Evolutionary conservation across 2,888 invertebrate genomes (phyloP).

Genomic region (Zhuqinia jingwanae): DNA sequence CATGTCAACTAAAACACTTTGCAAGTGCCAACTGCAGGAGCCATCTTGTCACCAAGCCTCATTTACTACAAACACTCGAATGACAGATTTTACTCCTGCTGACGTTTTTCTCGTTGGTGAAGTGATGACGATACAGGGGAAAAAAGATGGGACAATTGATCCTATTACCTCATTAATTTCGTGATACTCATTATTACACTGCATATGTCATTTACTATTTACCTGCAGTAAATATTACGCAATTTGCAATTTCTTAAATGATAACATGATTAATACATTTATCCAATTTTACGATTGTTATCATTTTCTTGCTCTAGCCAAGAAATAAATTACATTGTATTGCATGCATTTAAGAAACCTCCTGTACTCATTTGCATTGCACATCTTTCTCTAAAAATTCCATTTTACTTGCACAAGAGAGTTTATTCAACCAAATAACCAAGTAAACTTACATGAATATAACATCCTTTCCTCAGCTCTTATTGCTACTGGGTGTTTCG

Average conservation of each 20-base stretch:
- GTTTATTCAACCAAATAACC: background rate
- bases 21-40: slow-evolving; percentile 52
- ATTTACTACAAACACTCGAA: slow-evolving; percentile 30
- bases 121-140: background rate
- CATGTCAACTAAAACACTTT: slow-evolving; percentile 36
- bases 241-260: slow-evolving; percentile 11
- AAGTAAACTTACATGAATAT: background rate
- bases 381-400: too few relatives aligned
- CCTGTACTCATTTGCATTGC: too few relatives aligned
- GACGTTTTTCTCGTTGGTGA: too few relatives aligned
- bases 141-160: background rate
- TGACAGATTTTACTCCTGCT: slow-evolving; percentile 1
- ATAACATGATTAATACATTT: background rate
- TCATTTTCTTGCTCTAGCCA: background rate
- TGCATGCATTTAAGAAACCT: background rate
- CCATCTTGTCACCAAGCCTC: slow-evolving; percentile 62
- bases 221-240: background rate
- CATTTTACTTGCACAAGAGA: background rate
- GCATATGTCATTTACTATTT: background rate
- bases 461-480: too few relatives aligned
- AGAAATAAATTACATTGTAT: background rate
- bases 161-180: background rate
- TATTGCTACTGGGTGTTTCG: slow-evolving; percentile 69
- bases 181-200: background rate
- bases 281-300: background rate